Conservation (phyloP, 64 coral and sea anemone genomes). For the Porites australiensis region DNA sequence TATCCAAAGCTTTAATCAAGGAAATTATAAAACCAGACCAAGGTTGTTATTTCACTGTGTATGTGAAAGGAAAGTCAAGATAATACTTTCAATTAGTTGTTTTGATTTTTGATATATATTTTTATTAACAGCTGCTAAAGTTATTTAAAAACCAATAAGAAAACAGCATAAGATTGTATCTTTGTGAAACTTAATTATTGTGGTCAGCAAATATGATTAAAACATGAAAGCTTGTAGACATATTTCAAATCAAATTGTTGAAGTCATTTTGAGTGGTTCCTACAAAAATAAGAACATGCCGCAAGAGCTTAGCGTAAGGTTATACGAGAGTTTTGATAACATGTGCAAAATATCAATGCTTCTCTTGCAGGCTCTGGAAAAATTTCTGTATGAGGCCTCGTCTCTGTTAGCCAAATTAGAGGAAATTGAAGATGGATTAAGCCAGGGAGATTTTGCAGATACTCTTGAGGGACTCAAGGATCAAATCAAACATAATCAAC, state of each 20-base stretch:
- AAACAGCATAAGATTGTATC: constrained; percentile 25
- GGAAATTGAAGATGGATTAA: constrained; percentile 95
- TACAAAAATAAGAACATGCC: not conserved
- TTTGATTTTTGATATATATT: constrained; percentile 4
- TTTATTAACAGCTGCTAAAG: not conserved
- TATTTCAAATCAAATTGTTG: not conserved
- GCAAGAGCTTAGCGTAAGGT: not conserved
- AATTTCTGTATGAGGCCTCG: constrained; percentile 97
- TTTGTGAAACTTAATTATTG: not conserved
- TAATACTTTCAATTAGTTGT: not conserved
- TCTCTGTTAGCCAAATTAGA: constrained; percentile 97
- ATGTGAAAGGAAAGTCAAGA: not conserved
- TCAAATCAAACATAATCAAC: constrained; percentile 96
- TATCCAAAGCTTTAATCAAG: too few relatives aligned
- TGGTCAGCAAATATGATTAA: constrained; percentile 7
- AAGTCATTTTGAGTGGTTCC: not conserved
- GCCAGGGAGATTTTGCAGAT: constrained; percentile 85
- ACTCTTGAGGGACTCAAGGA: constrained; percentile 89
- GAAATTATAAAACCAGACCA: too few relatives aligned
- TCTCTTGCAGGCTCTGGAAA: constrained; percentile 91
- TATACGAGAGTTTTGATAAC: not conserved
- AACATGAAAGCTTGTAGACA: not conserved
- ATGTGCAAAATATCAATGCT: constrained; percentile 51
- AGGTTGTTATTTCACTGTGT: not conserved
- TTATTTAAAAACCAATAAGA: not conserved